phyloP scores from a whole-genome alignment of 2,113 vertebrate species.

The Galbula dea region DNA sequence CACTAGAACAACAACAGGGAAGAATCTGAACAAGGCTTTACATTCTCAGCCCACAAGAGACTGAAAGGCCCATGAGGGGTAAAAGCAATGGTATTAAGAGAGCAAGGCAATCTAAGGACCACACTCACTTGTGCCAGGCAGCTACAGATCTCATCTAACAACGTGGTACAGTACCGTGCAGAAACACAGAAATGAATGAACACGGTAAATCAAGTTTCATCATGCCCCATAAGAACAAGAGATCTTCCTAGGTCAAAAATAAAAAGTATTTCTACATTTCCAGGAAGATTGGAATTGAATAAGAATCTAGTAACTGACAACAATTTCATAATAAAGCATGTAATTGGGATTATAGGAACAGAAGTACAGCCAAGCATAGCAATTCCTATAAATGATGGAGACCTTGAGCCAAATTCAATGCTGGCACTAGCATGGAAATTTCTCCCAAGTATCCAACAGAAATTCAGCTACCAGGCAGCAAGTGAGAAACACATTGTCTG shows the following conservation, averaged over 20 bases:
- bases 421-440: neutral
- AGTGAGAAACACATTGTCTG: constrained; percentile 28
- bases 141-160: neutral
- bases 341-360: constrained; percentile 36
- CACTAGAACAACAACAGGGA: neutral
- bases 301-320: constrained; percentile 16
- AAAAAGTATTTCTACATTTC: neutral
- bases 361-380: constrained; percentile 39
- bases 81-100: neutral
- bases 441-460: neutral
- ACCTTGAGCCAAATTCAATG: constrained; percentile 21
- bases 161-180: neutral
- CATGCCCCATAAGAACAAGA: neutral
- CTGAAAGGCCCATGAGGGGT: neutral
- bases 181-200: neutral
- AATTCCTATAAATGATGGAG: constrained; percentile 12
- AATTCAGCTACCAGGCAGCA: constrained; percentile 10
- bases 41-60: neutral
- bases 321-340: constrained; percentile 28
- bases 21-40: neutral
- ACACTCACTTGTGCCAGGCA: neutral
- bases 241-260: neutral
- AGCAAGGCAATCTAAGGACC: neutral
- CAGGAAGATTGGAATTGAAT: neutral
- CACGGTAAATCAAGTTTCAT: neutral